Evolutionary conservation across 2,113 vertebrate species (phyloP).

Genomic region (Rattus norvegicus): GRCr8 NC_086029.1:28533001-28533500

Average conservation of each 20-base stretch:
- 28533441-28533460: not conserved
- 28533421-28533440: not conserved
- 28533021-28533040: not conserved
- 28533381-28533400: not conserved
- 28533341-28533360: slow-evolving; percentile 31
- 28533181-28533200: not conserved
- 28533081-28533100: not conserved
- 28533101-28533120: slow-evolving; percentile 51
- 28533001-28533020: not conserved
- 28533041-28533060: not conserved
- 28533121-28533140: slow-evolving; percentile 42
- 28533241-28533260: slow-evolving; percentile 27
- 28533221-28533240: not conserved
- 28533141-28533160: slow-evolving; percentile 26
- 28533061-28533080: not conserved
- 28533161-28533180: not conserved
- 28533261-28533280: not conserved
- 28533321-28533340: not conserved
- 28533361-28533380: not conserved
- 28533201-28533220: not conserved
- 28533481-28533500: not conserved
- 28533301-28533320: not conserved
- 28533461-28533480: not conserved
- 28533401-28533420: not conserved
- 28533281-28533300: not conserved